These are phyloP conservation scores for Thymelicus acteon DNA, from an alignment of 2,888 invertebrate genomes.

Conservation along the genomic window DNA sequence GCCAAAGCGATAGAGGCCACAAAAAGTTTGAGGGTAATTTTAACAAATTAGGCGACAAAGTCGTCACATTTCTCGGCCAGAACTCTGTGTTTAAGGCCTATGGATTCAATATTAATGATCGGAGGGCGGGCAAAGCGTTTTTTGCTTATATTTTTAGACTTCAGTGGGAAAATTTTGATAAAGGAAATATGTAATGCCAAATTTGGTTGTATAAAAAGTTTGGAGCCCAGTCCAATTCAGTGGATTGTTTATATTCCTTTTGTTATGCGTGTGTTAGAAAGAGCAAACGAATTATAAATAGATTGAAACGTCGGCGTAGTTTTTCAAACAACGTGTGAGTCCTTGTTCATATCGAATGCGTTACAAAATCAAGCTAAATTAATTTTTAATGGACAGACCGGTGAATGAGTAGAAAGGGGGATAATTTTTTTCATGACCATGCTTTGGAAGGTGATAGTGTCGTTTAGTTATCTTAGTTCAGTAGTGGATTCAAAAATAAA, in stretches of 20 bases:
- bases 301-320: conserved; percentile 60
- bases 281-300: conserved; percentile 52
- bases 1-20: conserved; percentile 55
- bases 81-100: conserved; percentile 48
- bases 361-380: conserved; percentile 58
- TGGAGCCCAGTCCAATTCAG: neutral
- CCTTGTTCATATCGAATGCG: conserved; percentile 63
- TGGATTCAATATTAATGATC: conserved; percentile 57
- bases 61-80: conserved; percentile 69
- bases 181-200: conserved; percentile 13
- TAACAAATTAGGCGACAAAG: conserved; percentile 82
- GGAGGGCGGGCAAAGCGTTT: conserved; percentile 53
- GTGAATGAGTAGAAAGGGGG: neutral
- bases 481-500: no score
- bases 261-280: conserved; percentile 43
- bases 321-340: conserved; percentile 75
- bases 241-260: conserved; percentile 7
- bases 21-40: conserved; percentile 64
- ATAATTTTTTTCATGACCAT: neutral
- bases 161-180: conserved; percentile 29
- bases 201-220: conserved; percentile 3
- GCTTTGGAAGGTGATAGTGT: neutral
- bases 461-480: no score
- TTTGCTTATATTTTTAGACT: conserved; percentile 28
- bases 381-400: neutral